Base-by-base conservation (phyloP, 2,797 vertebrate species). In the Diglossa cyanea region DNA sequence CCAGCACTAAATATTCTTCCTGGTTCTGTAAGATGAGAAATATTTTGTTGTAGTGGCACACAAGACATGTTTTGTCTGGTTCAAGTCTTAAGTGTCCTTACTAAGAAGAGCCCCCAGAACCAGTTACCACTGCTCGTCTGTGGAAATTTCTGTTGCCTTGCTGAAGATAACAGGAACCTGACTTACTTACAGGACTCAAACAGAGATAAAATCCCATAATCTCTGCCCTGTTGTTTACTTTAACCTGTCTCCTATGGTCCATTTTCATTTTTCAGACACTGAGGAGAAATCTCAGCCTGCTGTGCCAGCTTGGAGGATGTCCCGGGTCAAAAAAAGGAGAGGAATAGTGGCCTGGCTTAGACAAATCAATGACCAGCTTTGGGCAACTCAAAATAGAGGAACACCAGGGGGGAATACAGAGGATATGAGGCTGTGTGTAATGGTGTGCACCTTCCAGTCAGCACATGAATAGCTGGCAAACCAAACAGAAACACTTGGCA, bases 391-490 rank as follows among this genome's bases (percentile, higher is more conserved):
- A 19, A 39, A 23, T n/a, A 18, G 9, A 30, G 23, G 19, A 78
- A 57, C 13, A 21, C 1, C 19, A 60, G 10, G 5, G 28, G 17
- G 33, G 13, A 74, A 44, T 19, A 60, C 3, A 48, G 50, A 74
- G 25, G 7, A 18, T 53, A 16, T 23, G 8, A 70, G 26, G 20
- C 23, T 1, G 2, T 44, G 15, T 24, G 5, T 39, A 61, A 55
- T 13, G 18, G 11, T 42, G 17, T 1, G 0, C 45, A 23, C 10
- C 17, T 78, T 90, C 40, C 28, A 26, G 24, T 18, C 44, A 76
- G 20, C 0, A 0, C 30, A 63, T 1, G 1, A 47, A 39, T 6
- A 47, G 2, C 24, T 55, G 33, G 26, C 35, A 71, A 68, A 76
- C 8, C n/a, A 35, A 79, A 44, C 3, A 73, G 42, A 82, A 68